A percentile compares a stretch with the other conserved stretches of the same genome.
Conservation (phyloP, 2,888 invertebrate genomes). For the Andrena fulva region DNA sequence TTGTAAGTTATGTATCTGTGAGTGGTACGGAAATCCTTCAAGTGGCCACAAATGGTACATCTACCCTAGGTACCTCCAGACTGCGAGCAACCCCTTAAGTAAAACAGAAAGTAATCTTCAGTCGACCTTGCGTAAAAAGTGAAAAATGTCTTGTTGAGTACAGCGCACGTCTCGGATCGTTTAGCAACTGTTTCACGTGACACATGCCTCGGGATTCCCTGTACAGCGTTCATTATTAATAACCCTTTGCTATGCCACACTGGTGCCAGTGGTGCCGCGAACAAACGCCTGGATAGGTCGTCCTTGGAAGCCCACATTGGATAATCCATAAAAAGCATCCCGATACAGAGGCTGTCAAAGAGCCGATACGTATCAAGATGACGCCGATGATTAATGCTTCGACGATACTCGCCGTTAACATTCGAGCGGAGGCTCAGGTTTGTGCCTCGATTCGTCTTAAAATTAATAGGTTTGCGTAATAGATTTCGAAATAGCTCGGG, state of each 20-base stretch:
- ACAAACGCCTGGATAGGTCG: conserved; percentile 7
- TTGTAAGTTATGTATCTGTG: too few species aligned
- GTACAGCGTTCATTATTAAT: neutral
- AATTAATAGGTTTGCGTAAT: conserved; percentile 61
- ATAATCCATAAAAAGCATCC: conserved; percentile 37
- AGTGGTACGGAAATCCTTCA: too few species aligned
- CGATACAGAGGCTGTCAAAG: conserved; percentile 38
- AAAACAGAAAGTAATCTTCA: too few species aligned
- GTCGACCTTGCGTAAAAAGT: too few species aligned
- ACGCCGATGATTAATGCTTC: conserved; percentile 54
- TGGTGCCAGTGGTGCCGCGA: neutral
- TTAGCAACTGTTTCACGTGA: neutral
- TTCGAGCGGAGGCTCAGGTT: conserved; percentile 14
- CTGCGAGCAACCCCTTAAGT: too few species aligned
- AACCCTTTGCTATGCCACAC: neutral
- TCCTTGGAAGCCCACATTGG: conserved; percentile 19
- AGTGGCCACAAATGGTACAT: too few species aligned
- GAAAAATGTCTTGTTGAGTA: too few species aligned
- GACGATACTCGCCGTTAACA: conserved; percentile 21
- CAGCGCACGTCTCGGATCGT: neutral
- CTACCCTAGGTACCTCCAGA: too few species aligned
- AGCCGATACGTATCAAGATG: conserved; percentile 52
- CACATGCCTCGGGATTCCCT: neutral
- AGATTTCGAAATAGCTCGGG: conserved; percentile 32
- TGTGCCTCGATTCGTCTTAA: conserved; percentile 29